Evolutionary conservation across 2,888 invertebrate genomes (phyloP).

Genomic region (Nephrotoma flavescens): DNA sequence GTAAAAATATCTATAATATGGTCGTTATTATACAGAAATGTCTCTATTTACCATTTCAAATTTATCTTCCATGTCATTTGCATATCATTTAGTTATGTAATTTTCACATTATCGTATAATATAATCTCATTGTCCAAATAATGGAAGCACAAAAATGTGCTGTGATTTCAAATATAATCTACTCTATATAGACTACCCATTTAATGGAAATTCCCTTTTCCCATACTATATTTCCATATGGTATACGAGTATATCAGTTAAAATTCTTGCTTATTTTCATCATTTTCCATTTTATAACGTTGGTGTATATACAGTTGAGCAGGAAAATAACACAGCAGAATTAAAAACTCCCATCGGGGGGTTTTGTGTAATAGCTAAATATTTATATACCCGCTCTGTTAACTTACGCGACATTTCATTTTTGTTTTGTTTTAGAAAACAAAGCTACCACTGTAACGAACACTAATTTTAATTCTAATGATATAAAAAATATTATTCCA

Average conservation of each 20-base stretch:
- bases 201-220: neutral
- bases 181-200: neutral
- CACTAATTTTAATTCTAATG: neutral
- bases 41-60: neutral
- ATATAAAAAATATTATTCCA: neutral
- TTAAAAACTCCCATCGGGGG: neutral
- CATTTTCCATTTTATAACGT: neutral
- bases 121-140: neutral
- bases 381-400: neutral
- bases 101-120: neutral
- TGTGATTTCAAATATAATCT: neutral
- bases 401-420: neutral
- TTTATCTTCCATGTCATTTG: neutral
- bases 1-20: too few species aligned
- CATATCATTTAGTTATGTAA: neutral
- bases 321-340: neutral
- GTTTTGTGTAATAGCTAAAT: neutral
- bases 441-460: neutral
- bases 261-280: neutral
- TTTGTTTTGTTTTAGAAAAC: neutral
- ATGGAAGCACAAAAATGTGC: neutral
- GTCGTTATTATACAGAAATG: neutral
- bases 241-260: neutral
- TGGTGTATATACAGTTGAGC: neutral
- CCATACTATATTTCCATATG: neutral